These are phyloP conservation scores for Uromys caudimaculatus DNA, from an alignment of 2,797 vertebrate species.

Conservation along the genomic window DNA sequence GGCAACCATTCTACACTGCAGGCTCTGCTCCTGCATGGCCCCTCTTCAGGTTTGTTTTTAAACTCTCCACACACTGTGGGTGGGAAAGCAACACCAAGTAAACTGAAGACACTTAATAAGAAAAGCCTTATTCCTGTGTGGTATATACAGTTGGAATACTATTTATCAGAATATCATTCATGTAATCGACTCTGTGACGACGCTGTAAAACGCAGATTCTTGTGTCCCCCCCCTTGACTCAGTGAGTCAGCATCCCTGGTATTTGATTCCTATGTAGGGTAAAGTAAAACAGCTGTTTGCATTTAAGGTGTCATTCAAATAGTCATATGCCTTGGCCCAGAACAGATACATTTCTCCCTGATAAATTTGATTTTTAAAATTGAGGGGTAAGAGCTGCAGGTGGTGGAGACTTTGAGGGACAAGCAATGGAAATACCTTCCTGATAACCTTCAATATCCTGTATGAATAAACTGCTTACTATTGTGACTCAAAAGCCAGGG, in stretches of 20 bases:
- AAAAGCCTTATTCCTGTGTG: neutral
- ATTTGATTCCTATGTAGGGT: neutral
- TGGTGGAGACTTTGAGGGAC: neutral
- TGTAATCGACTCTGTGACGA: neutral
- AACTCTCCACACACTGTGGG: neutral
- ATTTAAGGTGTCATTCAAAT: neutral
- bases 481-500: slow-evolving; percentile 22
- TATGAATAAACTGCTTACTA: neutral
- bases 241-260: neutral
- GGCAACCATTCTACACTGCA: neutral
- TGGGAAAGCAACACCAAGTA: neutral
- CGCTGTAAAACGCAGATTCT: slow-evolving; percentile 21
- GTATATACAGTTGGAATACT: neutral
- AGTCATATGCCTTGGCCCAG: slow-evolving; percentile 2
- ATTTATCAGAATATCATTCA: slow-evolving; percentile 29
- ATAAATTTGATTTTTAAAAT: slow-evolving; percentile 5
- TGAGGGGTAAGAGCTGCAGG: neutral
- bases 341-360: slow-evolving; percentile 8
- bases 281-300: neutral
- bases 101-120: slow-evolving; percentile 1
- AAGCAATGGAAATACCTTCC: neutral
- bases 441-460: neutral
- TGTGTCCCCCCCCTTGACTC: neutral
- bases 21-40: neutral
- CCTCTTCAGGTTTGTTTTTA: slow-evolving; percentile 28